Conservation (phyloP, 2,888 invertebrate species). For the Belgica antarctica region DNA sequence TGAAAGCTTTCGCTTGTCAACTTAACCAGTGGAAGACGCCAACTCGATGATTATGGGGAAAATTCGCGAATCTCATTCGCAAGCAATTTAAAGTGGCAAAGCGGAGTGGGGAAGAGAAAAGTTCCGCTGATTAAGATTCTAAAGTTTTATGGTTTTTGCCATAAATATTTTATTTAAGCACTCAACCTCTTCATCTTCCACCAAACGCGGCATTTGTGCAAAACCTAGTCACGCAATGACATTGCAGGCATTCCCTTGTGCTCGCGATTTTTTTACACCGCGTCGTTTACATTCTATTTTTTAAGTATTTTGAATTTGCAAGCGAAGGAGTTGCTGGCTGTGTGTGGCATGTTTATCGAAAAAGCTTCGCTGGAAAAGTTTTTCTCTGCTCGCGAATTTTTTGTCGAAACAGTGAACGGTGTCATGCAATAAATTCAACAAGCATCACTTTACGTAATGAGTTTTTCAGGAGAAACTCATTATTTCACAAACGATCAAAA, state of each 20-base stretch:
- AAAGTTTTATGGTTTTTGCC: slow-evolving; percentile 2
- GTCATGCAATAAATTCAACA: slow-evolving; percentile 2
- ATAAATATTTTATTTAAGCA: slow-evolving; percentile 29
- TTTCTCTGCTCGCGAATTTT: no score
- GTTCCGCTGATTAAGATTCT: no score
- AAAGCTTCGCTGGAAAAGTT: neutral
- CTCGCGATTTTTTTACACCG: neutral
- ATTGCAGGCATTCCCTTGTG: neutral
- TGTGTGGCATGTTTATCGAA: neutral
- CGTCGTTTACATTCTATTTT: neutral
- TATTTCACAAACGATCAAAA: neutral
- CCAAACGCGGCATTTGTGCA: neutral
- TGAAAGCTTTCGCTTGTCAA: no score
- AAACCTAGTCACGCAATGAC: slow-evolving; percentile 19
- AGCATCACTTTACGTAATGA: slow-evolving; percentile 15
- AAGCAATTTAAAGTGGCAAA: no score
- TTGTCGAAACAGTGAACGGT: neutral
- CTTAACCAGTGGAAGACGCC: no score
- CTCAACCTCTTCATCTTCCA: neutral
- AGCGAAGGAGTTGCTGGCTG: no score
- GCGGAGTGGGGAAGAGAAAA: no score
- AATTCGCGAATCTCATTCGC: no score
- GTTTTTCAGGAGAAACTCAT: slow-evolving; percentile 10
- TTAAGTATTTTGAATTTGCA: no score
- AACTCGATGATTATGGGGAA: no score